These are phyloP conservation scores for Cynopterus brachyotis DNA, from an alignment of 2,113 vertebrate species.

Conservation along the genomic window DNA sequence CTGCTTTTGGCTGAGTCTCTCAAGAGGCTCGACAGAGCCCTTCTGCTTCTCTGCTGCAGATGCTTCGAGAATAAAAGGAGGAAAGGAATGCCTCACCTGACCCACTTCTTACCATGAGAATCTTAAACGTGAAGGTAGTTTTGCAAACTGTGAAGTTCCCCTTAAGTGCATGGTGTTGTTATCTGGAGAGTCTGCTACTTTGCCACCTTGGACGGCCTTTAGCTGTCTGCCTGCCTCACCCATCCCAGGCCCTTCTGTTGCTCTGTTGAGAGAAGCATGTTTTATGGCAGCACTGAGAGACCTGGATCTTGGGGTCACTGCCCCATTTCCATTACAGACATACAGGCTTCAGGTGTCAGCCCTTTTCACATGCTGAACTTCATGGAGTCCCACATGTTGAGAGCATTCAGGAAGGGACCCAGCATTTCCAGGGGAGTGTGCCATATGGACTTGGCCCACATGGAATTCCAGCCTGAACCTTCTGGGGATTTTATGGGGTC, in stretches of 20 bases:
- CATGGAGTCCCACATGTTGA: slow-evolving; percentile 59
- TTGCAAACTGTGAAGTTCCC: not conserved
- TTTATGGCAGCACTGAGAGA: slow-evolving; percentile 53
- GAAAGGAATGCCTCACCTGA: not conserved
- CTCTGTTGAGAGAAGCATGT: slow-evolving; percentile 53
- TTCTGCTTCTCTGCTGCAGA: not conserved
- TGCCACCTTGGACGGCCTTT: not conserved
- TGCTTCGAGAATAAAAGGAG: not conserved
- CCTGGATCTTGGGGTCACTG: slow-evolving; percentile 63
- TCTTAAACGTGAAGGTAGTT: not conserved
- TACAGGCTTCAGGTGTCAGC: slow-evolving; percentile 69
- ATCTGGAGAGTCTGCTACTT: not conserved
- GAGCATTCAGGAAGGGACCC: slow-evolving; percentile 71
- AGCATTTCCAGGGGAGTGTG: slow-evolving; percentile 43
- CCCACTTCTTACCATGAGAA: not conserved
- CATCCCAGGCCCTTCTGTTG: not conserved
- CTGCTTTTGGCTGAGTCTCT: not conserved
- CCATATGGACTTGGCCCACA: slow-evolving; percentile 35
- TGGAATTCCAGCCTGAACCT: slow-evolving; percentile 55
- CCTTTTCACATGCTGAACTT: slow-evolving; percentile 46
- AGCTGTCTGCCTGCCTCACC: not conserved
- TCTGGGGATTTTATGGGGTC: slow-evolving; percentile 26
- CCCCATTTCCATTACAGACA: slow-evolving; percentile 79
- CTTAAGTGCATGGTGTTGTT: not conserved
- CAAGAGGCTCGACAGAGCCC: not conserved